Evolutionary conservation across 2,113 vertebrate species (phyloP).

Genomic region (Varanus salvator): DNA sequence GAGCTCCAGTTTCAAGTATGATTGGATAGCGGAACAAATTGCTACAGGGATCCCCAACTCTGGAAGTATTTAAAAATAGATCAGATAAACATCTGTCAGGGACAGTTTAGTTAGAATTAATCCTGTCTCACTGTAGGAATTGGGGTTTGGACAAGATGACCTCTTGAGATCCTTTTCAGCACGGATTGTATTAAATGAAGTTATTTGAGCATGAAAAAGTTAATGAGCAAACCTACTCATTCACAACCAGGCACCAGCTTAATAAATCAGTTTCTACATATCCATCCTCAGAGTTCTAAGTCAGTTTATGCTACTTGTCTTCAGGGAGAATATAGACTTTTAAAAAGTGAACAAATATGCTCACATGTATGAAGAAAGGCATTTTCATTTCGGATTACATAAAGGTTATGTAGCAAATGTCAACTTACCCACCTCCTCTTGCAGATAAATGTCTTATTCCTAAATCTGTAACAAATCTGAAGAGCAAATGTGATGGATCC

Average conservation of each 20-base stretch:
- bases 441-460: background rate
- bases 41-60: slow-evolving; percentile 28
- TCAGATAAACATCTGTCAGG: slow-evolving; percentile 40
- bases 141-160: slow-evolving; percentile 29
- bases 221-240: slow-evolving; percentile 35
- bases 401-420: background rate
- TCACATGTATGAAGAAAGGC: background rate
- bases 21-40: slow-evolving; percentile 17
- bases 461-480: background rate
- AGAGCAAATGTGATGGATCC: too few species aligned
- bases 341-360: background rate
- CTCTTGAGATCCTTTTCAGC: slow-evolving; percentile 29
- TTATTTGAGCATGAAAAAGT: slow-evolving; percentile 40
- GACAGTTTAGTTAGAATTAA: slow-evolving; percentile 34
- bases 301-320: slow-evolving; percentile 1
- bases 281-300: slow-evolving; percentile 5
- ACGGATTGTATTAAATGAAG: slow-evolving; percentile 37
- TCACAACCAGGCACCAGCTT: slow-evolving; percentile 10
- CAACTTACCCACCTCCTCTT: background rate
- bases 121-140: slow-evolving; percentile 19
- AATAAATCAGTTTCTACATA: slow-evolving; percentile 17
- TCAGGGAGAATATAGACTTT: slow-evolving; percentile 1
- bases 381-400: background rate
- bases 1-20: slow-evolving; percentile 16
- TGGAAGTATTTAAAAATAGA: slow-evolving; percentile 34